Conservation (phyloP, 2,888 invertebrate genomes). For the Dryadula phaetusa region DNA sequence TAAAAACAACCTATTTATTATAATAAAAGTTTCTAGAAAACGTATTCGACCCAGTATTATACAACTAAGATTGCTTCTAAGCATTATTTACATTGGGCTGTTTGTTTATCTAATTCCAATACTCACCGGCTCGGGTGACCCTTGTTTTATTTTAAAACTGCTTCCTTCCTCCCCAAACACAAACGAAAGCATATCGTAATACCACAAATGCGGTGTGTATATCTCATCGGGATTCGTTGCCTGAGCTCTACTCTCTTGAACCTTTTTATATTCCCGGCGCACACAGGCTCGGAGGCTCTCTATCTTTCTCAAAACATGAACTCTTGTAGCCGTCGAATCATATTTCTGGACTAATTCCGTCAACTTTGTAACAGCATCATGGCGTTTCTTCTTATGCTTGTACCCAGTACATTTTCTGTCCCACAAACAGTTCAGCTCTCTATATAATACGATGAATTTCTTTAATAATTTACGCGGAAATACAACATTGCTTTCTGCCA, state of each 20-base stretch:
- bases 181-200: constrained; percentile 63
- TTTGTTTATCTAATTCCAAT: background rate
- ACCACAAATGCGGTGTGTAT: constrained; percentile 70
- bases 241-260: constrained; percentile 58
- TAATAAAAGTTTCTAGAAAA: too few species aligned
- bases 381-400: constrained; percentile 64
- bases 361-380: constrained; percentile 66
- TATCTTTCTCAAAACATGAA: constrained; percentile 73
- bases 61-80: background rate
- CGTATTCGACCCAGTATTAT: too few species aligned
- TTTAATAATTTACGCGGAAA: constrained; percentile 69
- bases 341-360: constrained; percentile 68
- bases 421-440: constrained; percentile 68
- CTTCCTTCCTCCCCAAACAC: constrained; percentile 58
- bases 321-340: constrained; percentile 68
- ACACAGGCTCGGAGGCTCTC: constrained; percentile 76
- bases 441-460: constrained; percentile 66
- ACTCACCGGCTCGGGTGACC: constrained; percentile 39
- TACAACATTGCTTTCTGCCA: constrained; percentile 60
- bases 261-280: constrained; percentile 67
- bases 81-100: background rate
- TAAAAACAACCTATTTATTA: too few species aligned
- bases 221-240: constrained; percentile 58
- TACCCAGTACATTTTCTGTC: constrained; percentile 60
- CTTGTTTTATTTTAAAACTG: constrained; percentile 45